Evolutionary conservation across 2,113 vertebrate species (phyloP), one percentile per base, ranked within the genome.

Genomic region (Festucalex cinctus): DNA sequence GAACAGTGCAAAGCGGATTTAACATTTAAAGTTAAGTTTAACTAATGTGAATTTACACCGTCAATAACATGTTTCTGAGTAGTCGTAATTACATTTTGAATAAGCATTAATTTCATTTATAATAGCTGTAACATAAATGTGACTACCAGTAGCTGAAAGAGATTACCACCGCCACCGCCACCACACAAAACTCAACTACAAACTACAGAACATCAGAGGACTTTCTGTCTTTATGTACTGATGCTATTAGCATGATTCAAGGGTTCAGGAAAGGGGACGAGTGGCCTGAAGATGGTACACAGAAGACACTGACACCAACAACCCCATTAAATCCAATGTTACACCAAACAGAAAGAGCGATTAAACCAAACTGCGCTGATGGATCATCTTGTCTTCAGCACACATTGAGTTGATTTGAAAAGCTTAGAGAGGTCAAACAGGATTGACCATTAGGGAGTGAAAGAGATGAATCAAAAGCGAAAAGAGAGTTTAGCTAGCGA

Each of bases 211-310:
- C 28, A 32, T 32, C 28, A n/a, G n/a, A n/a, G n/a, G n/a, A n/a
- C 28, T 2, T 32, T 32, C n/a, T 19, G 44, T 28, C 26, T 57
- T 12, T 59, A 56, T 71, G 64, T 69, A 68, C 76, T 78, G 69
- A 71, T 51, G 73, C 76, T 77, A 59, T 76, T 79, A 71, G 53
- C 76, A 68, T 76, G 65, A 82, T 60, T 78, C 65, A 39, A 56
- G 43, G 48, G 70, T 74, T 73, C 51, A 62, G 63, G 69, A 70
- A 22, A 62, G 66, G 58, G 59, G 75, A 64, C 26, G 61, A 59
- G 44, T 63, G 16, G 64, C 46, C 48, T 67, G 41, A 57, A 14
- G 19, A 37, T 49, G 28, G 5, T 19, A 60, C 9, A 17, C 2
- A 12, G 63, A 57, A 49, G 13, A 46, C 54, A 75, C 20, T 16